Evolutionary conservation across 2,888 invertebrate genomes (phyloP).

Genomic region (Standfussiana lucernea): DNA sequence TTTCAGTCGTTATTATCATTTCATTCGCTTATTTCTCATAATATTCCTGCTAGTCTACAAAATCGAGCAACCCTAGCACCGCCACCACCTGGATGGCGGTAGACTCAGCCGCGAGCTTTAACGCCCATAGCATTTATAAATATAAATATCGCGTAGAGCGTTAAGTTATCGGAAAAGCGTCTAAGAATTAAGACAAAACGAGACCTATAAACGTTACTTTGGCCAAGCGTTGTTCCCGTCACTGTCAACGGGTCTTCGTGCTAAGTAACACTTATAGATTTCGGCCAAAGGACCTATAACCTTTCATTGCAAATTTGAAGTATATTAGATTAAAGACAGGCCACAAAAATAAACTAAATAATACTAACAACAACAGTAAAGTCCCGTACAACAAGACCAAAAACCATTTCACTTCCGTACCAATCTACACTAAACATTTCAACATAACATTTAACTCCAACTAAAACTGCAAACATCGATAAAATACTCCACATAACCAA

Average conservation of each 20-base stretch:
- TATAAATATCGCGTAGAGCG: not conserved
- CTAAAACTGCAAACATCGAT: constrained; percentile 44
- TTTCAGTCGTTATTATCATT: not conserved
- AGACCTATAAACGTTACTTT: not conserved
- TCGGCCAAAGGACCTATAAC: not conserved
- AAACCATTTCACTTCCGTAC: not conserved
- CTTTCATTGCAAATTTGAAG: not conserved
- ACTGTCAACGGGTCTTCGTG: not conserved
- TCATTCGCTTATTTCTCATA: not conserved
- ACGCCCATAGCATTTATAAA: constrained; percentile 44
- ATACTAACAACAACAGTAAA: not conserved
- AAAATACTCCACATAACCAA: constrained; percentile 64
- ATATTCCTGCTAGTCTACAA: not conserved
- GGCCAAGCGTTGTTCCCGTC: not conserved
- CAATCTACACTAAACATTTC: constrained; percentile 7
- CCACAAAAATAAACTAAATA: not conserved
- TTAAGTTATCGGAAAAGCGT: not conserved
- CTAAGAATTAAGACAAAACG: not conserved
- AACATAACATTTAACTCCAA: constrained; percentile 9
- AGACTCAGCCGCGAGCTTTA: constrained; percentile 27
- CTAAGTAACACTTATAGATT: not conserved
- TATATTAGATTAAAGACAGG: not conserved
- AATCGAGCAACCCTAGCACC: constrained; percentile 17
- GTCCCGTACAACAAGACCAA: not conserved
- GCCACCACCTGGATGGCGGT: constrained; percentile 3